A percentile compares a stretch with the other conserved stretches of the same genome.
phyloP scores from a whole-genome alignment of 2,113 vertebrate species.

The Ophiodon elongatus region DNA sequence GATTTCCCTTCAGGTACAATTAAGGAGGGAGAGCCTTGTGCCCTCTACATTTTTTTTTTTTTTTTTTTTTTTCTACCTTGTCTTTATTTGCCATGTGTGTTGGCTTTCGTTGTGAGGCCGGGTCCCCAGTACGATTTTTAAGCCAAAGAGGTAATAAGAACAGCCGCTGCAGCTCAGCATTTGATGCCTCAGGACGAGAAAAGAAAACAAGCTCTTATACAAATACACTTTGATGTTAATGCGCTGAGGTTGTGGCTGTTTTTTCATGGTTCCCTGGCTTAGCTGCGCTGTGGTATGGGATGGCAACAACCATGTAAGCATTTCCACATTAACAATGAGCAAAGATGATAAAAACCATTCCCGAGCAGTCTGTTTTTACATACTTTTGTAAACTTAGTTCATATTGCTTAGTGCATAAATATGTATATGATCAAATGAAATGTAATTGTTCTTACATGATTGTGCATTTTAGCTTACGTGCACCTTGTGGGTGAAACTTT shows the following conservation, averaged over 20 bases:
- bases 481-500: constrained; percentile 86
- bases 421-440: constrained; percentile 69
- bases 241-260: constrained; percentile 61
- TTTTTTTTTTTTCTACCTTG: constrained; percentile 49
- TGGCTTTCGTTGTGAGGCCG: constrained; percentile 63
- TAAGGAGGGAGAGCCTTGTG: constrained; percentile 71
- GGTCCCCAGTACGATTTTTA: constrained; percentile 60
- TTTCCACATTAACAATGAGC: constrained; percentile 61
- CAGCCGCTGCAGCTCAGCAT: constrained; percentile 52
- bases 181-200: constrained; percentile 68
- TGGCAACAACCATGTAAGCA: constrained; percentile 67
- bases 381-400: constrained; percentile 47
- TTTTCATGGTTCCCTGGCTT: constrained; percentile 61
- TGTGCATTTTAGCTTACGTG: constrained; percentile 69
- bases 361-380: constrained; percentile 50
- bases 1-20: constrained; percentile 88
- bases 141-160: constrained; percentile 72
- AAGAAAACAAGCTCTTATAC: constrained; percentile 83
- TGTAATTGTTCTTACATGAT: constrained; percentile 71
- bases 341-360: constrained; percentile 69
- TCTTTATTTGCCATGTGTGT: constrained; percentile 71
- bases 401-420: constrained; percentile 47
- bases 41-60: constrained; percentile 50
- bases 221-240: constrained; percentile 83
- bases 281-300: constrained; percentile 49